Evolutionary conservation across 1,140 invertebrate genomes (phyloP), one percentile per base, ranked within the genome.

Genomic region (Nomia melanderi): DNA sequence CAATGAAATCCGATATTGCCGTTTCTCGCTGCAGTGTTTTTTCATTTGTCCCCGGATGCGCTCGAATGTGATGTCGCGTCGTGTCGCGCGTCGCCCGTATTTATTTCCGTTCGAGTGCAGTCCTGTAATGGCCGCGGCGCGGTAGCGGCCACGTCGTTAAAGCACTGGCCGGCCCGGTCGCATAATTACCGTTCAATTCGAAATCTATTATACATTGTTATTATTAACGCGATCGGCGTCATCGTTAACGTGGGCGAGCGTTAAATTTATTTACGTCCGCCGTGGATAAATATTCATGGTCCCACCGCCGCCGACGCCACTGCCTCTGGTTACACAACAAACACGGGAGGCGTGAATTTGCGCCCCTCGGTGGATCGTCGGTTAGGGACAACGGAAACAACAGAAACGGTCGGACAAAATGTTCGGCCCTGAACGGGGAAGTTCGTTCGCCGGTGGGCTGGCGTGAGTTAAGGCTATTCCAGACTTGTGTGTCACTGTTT

Each of bases 171-270:
- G 36, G 17, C 57, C 60, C 25, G 41, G 54, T 44, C 23, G 4
- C 4, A 67, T 27, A n/a, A 50, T 67, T 57, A 44, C 36, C 20
- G 33, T 64, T 64, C 63, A n/a, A 72, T 72, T 67, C n/a, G 17
- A 29, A 23, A 12, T 29, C 14, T 6, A 33, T 25, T 29, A 64
- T 33, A 23, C 31, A 44, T 54, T 41, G 31, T 39, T 27, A 44
- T 64, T 36, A 64, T 44, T 39, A 20, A 8, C 7, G 5, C 14
- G 1, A 17, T 36, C n/a, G 27, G 14, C n/a, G 14, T 23, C n/a
- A 1, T 54, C 23, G 11, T 57, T 31, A 11, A 14, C 9, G 17
- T 7, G 2, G 0, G 20, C 29, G 12, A 23, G 20, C 1, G 7
- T 66, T 33, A 66, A 12, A n/a, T 54, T 25, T n/a, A 41, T 44